Evolutionary conservation across 2,888 invertebrate species (phyloP).

Genomic region (Ophion ventricosus): DNA sequence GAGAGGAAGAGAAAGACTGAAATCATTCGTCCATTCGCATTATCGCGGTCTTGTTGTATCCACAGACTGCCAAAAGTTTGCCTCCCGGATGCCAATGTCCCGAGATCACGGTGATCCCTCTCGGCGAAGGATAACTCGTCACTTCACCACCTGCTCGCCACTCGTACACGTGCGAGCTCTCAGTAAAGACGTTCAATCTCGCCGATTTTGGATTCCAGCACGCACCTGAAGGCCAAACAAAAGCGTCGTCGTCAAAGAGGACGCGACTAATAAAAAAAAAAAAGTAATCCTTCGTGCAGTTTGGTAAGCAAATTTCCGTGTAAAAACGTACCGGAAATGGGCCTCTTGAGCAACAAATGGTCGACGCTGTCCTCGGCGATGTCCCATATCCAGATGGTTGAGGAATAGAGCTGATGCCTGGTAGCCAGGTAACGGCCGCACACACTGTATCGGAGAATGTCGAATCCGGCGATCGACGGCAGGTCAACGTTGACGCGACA

Average conservation of each 20-base stretch:
- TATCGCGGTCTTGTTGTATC: conserved; percentile 78
- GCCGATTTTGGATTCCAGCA: conserved; percentile 75
- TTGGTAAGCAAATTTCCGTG: not conserved
- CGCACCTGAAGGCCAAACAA: conserved; percentile 69
- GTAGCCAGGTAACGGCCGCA: conserved; percentile 79
- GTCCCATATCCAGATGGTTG: conserved; percentile 81
- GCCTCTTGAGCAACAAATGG: conserved; percentile 77
- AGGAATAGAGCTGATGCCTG: conserved; percentile 79
- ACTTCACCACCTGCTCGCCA: conserved; percentile 74
- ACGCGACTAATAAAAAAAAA: not conserved
- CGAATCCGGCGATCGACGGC: conserved; percentile 73
- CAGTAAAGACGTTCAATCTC: conserved; percentile 75
- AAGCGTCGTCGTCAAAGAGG: not conserved
- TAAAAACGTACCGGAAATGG: conserved; percentile 73
- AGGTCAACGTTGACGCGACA: conserved; percentile 65
- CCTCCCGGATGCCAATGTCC: conserved; percentile 76
- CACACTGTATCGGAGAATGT: conserved; percentile 78
- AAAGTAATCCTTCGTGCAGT: conserved; percentile 5
- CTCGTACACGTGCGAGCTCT: conserved; percentile 75
- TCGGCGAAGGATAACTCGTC: conserved; percentile 72
- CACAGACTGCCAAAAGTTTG: conserved; percentile 73
- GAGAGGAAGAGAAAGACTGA: not conserved
- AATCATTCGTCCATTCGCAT: conserved; percentile 51
- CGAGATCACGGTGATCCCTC: conserved; percentile 75
- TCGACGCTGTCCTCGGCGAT: conserved; percentile 76